Base-by-base conservation (phyloP, 2,113 vertebrate genomes). In the Sebastes schlegelii region DNA sequence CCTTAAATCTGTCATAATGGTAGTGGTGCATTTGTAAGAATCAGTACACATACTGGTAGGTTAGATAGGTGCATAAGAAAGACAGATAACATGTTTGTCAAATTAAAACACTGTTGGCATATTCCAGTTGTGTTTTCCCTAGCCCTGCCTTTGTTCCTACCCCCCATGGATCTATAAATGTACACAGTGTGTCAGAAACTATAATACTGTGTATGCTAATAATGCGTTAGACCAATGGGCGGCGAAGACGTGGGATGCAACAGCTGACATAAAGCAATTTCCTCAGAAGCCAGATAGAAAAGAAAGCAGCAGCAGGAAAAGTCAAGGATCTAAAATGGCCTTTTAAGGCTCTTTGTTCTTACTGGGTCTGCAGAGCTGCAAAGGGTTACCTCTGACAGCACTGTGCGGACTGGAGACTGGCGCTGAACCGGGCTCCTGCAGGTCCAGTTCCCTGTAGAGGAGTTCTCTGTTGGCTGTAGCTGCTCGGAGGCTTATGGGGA, bases 401-500 rank as follows among this genome's bases (percentile, higher is more conserved):
- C 75, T 68, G 57, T 54, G 1, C 0, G 10, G 63, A 52, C 71
- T 75, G 77, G 66, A 66, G 40, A 12, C 62, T 4, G 46, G 21
- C 14, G 81, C 62, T 5, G 91, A 84, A 10, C 86, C 52, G 0
- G 90, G 84, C 34, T 95, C 95, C 46, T 93, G 96, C 77, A 96
- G 96, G 83, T 97, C 95, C 89, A 97, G 85, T 87, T 97, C 96
- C 84, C 96, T 93, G 89, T 97, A 97, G 83, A 97, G 95, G 57
- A 96, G 96, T 81, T 96, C 96, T 86, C 93, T 92, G 74, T 49
- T 60, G 16, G 79, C 51, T 57, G 49, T 69, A 14, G 79, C 74
- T 71, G 95, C 93, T 43, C 92, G 86, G 5, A 96, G 96, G 85
- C 96, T 97, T 82, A 95, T 84, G 9, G 97, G 97, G 92, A 99